Base-by-base conservation (phyloP, 2,113 vertebrate genomes). In the Ophiodon elongatus region DNA sequence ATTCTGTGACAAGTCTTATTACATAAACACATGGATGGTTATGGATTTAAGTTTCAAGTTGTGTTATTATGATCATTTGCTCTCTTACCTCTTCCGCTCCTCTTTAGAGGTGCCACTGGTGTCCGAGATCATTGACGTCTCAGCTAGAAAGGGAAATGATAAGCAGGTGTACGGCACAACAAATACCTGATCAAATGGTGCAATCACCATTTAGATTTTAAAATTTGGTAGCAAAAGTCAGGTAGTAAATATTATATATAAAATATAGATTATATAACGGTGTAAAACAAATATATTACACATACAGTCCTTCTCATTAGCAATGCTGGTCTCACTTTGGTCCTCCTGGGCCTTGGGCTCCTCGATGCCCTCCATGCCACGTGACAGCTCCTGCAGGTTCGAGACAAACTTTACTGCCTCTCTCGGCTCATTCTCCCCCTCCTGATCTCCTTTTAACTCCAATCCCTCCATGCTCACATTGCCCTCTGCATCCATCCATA, bases 301-400 rank as follows among this genome's bases (percentile, higher is more conserved):
- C 87, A 41, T 88, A 95, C 95, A 63, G 70, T 90, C 87, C 63
- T 87, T 95, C 41, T 93, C 91, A 4, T 76, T 31, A 23, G 27
- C 25, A 59, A 27, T 8, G 66, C 66, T 80, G 60, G 33, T 63
- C 27, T 93, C 92, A 35, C 69, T 86, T 1, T 74, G 81, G 47
- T 93, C 89, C 63, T 93, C 92, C 45, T 87, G 89, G 19, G 59
- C 56, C 56, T 89, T 90, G 25, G 76, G 89, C 47, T 93, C 86
- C 56, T 91, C 84, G 0, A 68, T 66, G 2, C 79, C 59, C 71
- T 93, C 92, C 88, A 92, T 89, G 62, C 69, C 90, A 64, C 31
- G 76, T 0, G 90, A 79, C 66, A 85, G 78, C 79, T 94, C 94
- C 96, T 96, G 91, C 39, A 87, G 68, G 47, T 64, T 47, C 17